Evolutionary conservation across 2,113 vertebrate species (phyloP).

Genomic region (Coreoperca whiteheadi): DNA sequence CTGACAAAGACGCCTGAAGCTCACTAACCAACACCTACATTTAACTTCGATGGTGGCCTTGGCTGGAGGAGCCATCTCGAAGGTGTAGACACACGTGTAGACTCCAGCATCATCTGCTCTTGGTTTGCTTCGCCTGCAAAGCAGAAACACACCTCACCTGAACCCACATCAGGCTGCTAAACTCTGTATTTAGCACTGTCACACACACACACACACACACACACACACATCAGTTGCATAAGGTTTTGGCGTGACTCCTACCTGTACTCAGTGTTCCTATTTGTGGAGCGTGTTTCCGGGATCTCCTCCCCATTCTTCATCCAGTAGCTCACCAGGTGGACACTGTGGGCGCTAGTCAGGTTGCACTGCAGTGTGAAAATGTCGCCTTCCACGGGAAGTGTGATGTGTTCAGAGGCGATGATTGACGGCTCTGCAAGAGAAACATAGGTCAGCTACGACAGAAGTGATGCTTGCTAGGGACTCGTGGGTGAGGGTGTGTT

Average conservation of each 20-base stretch:
- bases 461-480: neutral
- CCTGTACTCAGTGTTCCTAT: conserved; percentile 88
- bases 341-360: conserved; percentile 86
- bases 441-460: conserved; percentile 42
- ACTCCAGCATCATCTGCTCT: conserved; percentile 91
- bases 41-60: conserved; percentile 96
- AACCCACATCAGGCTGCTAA: conserved; percentile 8
- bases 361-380: conserved; percentile 92
- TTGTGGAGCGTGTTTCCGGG: conserved; percentile 78
- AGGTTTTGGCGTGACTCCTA: conserved; percentile 59
- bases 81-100: conserved; percentile 94
- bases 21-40: conserved; percentile 86
- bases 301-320: conserved; percentile 95
- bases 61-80: conserved; percentile 85
- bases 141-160: conserved; percentile 65
- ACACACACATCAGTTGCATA: neutral
- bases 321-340: conserved; percentile 89
- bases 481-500: conserved; percentile 11
- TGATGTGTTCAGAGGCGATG: conserved; percentile 86
- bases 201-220: neutral
- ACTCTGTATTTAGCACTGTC: neutral
- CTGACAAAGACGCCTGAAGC: conserved; percentile 1
- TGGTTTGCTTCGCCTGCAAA: conserved; percentile 89
- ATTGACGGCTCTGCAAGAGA: conserved; percentile 92
- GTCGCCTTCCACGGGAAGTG: conserved; percentile 73